Base-by-base conservation (phyloP, 2,888 invertebrate species). In the Hedychridium roseum region DNA sequence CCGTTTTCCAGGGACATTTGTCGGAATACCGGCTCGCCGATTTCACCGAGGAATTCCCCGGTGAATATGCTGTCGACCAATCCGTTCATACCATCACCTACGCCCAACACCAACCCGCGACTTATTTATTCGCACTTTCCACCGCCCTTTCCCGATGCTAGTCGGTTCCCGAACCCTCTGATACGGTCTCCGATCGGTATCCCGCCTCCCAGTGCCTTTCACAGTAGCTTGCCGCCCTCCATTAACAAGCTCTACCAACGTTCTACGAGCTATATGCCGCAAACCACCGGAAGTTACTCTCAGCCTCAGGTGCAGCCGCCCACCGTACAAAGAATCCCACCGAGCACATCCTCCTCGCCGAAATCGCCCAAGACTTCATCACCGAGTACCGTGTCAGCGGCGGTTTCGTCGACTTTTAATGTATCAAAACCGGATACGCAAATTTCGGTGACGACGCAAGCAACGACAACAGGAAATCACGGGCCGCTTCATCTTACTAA, bases 11-110 rank as follows among this genome's bases (percentile, higher is more conserved):
- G 76, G 1, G 76, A 74, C 16, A 71, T 76, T 3, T 73, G 72
- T 39, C 60, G 68, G 2, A 70, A 59, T 42, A 57, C 49, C 1
- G 70, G 68, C 12, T 73, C 78, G 0, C 72, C 77, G 0, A 70
- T 78, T 18, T 76, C 77, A 0, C 71, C 76, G 2, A 67, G 77
- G 3, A 78, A 76, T 41, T 78, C 78, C 0, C 76, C 78, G 2
- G 75, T 78, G 3, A 78, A 78, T 37, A 76, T 78, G 72, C 61
- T 78, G 0, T 78, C 78, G n/a, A 79, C 78, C 2, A 77, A 74
- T 57, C 78, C 78, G 0, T 79, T 78, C 40, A 77, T 78, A 47
- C 78, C 77, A 0, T 78, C 77, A 1, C 76, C 73, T 2, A 78
- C 78, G 4, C 78, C 77, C 1, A 79, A 78, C 30, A 78, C 78